A percentile compares a stretch with the other conserved stretches of the same genome.
Evolutionary conservation across 2,113 vertebrate species (phyloP).

Genomic region (Indicator indicator): DNA sequence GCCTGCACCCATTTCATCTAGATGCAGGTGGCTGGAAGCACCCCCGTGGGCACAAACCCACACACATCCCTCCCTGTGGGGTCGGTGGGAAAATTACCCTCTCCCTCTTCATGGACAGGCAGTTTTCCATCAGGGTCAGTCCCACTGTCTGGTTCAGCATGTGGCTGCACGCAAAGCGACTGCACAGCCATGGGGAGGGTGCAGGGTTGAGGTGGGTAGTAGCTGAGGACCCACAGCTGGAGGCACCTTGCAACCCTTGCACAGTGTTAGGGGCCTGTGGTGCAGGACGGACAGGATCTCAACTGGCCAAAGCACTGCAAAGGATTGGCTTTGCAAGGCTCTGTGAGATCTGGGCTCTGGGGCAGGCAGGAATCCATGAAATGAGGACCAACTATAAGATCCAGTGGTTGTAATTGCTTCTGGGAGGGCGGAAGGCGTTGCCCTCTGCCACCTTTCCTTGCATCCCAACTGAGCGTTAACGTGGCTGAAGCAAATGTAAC

Average conservation of each 20-base stretch:
- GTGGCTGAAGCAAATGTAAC: background rate
- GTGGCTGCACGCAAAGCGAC: background rate
- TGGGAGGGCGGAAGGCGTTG: background rate
- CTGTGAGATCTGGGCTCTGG: background rate
- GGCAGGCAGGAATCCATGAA: background rate
- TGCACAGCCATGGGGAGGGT: background rate
- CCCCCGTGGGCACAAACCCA: rapidly evolving
- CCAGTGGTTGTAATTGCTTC: background rate
- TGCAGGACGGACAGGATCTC: rapidly evolving
- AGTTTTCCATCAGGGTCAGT: too few species aligned
- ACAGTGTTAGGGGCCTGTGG: rapidly evolving
- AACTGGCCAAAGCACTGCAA: background rate
- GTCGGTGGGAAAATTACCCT: background rate
- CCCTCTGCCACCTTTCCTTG: background rate
- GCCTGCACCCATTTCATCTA: background rate
- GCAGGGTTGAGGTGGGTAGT: background rate
- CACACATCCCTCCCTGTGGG: rapidly evolving
- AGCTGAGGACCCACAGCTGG: background rate
- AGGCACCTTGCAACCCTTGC: rapidly evolving
- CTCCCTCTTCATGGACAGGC: background rate
- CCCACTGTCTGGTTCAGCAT: rapidly evolving
- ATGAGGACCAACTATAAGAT: background rate
- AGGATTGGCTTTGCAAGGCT: background rate
- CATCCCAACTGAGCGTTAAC: background rate
- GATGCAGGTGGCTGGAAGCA: background rate